Evolutionary conservation across 2,888 invertebrate species (phyloP), one percentile per base, ranked within the genome.

Genomic region (Rotaria magnacalcarata): DNA sequence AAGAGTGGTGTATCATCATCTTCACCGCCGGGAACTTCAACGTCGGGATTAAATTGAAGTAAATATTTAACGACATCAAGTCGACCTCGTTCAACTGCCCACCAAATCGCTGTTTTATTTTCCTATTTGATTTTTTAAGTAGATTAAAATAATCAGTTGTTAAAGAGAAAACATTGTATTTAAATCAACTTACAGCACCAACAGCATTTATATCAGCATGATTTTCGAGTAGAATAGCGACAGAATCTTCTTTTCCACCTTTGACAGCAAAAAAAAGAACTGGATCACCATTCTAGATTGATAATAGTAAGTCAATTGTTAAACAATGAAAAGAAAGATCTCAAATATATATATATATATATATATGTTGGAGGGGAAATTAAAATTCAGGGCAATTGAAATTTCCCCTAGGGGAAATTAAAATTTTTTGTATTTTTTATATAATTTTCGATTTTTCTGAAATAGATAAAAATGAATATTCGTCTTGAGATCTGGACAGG

Each of bases 191-290:
- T 89, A 93, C 93, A 91, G 96, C 96, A 87, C 97, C 98, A 85
- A 95, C 94, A 47, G 96, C 94, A 90, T 99, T 97, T 1, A 98
- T 95, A 90, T 99, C 98, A 0, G 96, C 97, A 91, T 97, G 96
- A 90, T 96, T 96, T 91, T 96, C 96, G 5, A 99, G 92, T 87
- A 98, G 92, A 0, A 95, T 94, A 90, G 96, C 96, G 0, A 96
- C 96, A 85, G 97, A 94, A 86, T 95, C 94, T 87, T 95, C 93
- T 91, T 97, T 96, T 0, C 97, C 97, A 24, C 95, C 95, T 91
- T 97, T 96, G 0, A 96, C 95, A 0, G 97, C 97, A 90, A 96
- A 96, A 87, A 98, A 97, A 47, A 99, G 93, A 87, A 96, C 96
- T 2, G 97, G 97, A 91, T 98, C 97, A 67, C 96, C 96, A 87